Base-by-base conservation (phyloP, 2,888 invertebrate genomes). In the Craniophora ligustri region DNA sequence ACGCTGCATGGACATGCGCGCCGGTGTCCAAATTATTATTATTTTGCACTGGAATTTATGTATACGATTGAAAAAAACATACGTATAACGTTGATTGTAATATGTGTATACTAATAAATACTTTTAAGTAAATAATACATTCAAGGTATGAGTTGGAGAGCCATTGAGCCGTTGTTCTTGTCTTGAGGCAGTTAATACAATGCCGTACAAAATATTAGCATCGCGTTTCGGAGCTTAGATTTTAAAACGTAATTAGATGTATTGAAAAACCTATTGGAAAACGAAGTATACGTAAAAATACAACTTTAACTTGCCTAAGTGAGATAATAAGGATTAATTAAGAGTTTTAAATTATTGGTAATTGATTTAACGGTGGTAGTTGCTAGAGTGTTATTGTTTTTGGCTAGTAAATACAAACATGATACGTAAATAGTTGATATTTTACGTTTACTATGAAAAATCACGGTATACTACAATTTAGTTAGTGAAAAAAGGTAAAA, bases 221-320 rank as follows among this genome's bases (percentile, higher is more conserved):
- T 80, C 84, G 84, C 85, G 79, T 79, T 82, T 85, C 87, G 85
- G 91, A 91, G 91, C 88, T 89, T 91, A 91, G 91, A 87, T 76
- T 88, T 82, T 73, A 76, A 62, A 86, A 86, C 80, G 80, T 87
- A 88, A 86, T 89, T 90, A 89, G 88, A 82, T 82, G 82, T 82
- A 86, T 76, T 82, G 77, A 81, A 87, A 88, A 84, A 81, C 87
- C 88, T 89, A 91, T 90, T 91, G 81, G 89, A 91, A 91, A 92
- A 91, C 91, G 92, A 92, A 88, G 93, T 93, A 93, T 93, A 93
- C 93, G 93, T 92, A 91, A 92, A 87, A 86, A 90, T 82, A 91
- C 91, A 91, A 91, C 91, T 92, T 92, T 92, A 92, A 92, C 91
- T 93, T 92, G 92, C 92, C 92, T 92, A 92, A 92, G 92, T 93